Evolutionary conservation across 2,797 vertebrate species (phyloP).

Genomic region (Danionella dracula): DNA sequence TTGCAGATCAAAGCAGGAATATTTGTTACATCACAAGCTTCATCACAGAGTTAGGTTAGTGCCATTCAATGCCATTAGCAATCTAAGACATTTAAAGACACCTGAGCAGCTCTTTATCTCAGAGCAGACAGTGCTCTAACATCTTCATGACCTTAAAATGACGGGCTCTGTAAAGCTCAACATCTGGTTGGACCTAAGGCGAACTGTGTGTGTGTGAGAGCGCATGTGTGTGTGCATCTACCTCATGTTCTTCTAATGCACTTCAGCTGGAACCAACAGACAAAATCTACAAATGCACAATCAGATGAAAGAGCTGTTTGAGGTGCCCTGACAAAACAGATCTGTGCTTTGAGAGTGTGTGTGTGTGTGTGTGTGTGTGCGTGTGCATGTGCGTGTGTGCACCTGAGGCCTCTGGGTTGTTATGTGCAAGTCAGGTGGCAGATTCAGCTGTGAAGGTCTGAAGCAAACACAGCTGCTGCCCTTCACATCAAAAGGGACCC

Average conservation of each 20-base stretch:
- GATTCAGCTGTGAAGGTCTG: not conserved
- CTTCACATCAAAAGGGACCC: not conserved
- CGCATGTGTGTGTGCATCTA: conserved; percentile 32
- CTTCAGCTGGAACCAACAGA: conserved; percentile 21
- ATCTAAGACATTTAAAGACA: not conserved
- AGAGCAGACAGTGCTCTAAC: conserved; percentile 42
- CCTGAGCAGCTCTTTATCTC: not conserved
- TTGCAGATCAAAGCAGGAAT: too few species aligned
- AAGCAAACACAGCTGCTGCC: not conserved
- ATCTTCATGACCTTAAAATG: conserved; percentile 48
- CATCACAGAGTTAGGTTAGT: too few species aligned
- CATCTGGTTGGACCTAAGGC: conserved; percentile 56
- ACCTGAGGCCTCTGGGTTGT: not conserved
- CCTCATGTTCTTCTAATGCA: conserved; percentile 32
- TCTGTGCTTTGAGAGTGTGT: too few species aligned
- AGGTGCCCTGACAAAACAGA: not conserved
- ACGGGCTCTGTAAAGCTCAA: conserved; percentile 31
- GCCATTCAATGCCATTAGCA: not conserved
- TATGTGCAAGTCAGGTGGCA: not conserved
- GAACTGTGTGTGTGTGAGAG: conserved; percentile 20
- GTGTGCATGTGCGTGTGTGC: not conserved
- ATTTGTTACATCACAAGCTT: too few species aligned
- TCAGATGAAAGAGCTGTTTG: conserved; percentile 11
- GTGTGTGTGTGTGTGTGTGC: not conserved
- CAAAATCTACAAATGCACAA: conserved; percentile 31